phyloP scores from a whole-genome alignment of 2,888 invertebrate genomes.

The Habrosyne pyritoides region DNA sequence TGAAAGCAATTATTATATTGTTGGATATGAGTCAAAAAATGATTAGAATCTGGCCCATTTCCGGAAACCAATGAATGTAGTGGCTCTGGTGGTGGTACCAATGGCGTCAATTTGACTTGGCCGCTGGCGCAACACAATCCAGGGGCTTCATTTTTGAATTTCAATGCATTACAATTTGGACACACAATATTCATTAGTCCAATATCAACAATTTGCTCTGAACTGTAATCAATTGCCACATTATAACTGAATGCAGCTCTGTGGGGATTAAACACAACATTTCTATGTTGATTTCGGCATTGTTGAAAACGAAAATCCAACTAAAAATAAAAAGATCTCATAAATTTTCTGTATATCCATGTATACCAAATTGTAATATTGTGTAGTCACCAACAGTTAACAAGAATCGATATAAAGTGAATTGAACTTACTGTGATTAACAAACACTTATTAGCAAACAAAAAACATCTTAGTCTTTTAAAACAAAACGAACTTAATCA shows the following conservation, averaged over 20 bases:
- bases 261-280: slow-evolving; percentile 20
- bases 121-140: no score
- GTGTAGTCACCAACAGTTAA: slow-evolving; percentile 14
- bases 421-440: slow-evolving; percentile 14
- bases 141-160: no score
- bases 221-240: slow-evolving; percentile 16
- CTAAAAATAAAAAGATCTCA: slow-evolving; percentile 13
- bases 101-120: no score
- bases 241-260: slow-evolving; percentile 23
- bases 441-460: slow-evolving; percentile 15
- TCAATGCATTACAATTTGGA: slow-evolving; percentile 15
- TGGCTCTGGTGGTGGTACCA: no score
- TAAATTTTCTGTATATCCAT: slow-evolving; percentile 13
- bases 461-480: slow-evolving; percentile 14
- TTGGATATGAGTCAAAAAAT: no score
- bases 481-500: slow-evolving; percentile 14
- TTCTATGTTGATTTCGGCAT: slow-evolving; percentile 20
- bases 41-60: no score
- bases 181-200: slow-evolving; percentile 11
- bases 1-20: slow-evolving; percentile 44
- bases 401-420: slow-evolving; percentile 13
- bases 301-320: slow-evolving; percentile 20
- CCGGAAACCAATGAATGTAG: no score
- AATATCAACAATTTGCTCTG: slow-evolving; percentile 8
- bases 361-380: slow-evolving; percentile 11